Percentiles rank a stretch among this genome's conserved stretches.
Evolutionary conservation across 2,888 invertebrate genomes (phyloP).

Genomic region (Meliscaeva auricollis): DNA sequence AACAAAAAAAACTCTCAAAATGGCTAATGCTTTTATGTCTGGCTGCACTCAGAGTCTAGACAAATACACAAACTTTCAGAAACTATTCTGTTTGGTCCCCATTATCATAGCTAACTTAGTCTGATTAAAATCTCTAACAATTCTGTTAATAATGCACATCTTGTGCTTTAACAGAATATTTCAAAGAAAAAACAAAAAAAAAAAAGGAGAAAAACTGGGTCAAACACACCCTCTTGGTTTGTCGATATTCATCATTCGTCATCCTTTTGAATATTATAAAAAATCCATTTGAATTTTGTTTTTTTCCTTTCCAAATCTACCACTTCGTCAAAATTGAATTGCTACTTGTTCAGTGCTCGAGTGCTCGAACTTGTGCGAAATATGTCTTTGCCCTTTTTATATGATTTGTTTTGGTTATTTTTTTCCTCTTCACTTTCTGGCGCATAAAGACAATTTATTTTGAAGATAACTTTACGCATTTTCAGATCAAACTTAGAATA

Average conservation of each 20-base stretch:
- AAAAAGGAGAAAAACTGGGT: slow-evolving; percentile 45
- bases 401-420: slow-evolving; percentile 39
- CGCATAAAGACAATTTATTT: slow-evolving; percentile 55
- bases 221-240: slow-evolving; percentile 32
- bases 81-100: too few relatives aligned
- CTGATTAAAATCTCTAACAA: too few relatives aligned
- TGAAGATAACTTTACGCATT: slow-evolving; percentile 35
- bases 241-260: slow-evolving; percentile 31
- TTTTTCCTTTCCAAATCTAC: slow-evolving; percentile 25
- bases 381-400: slow-evolving; percentile 7
- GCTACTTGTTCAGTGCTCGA: background rate
- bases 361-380: slow-evolving; percentile 25
- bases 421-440: slow-evolving; percentile 1
- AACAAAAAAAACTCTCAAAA: too few relatives aligned
- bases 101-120: too few relatives aligned
- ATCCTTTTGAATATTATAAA: slow-evolving; percentile 44
- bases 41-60: too few relatives aligned
- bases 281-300: slow-evolving; percentile 54
- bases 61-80: too few relatives aligned
- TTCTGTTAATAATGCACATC: too few relatives aligned
- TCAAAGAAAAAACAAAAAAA: background rate
- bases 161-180: too few relatives aligned
- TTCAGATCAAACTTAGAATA: slow-evolving; percentile 36
- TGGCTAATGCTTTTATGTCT: too few relatives aligned
- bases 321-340: slow-evolving; percentile 64